phyloP scores from a whole-genome alignment of 1,140 invertebrate species.

The Drosophila asahinai region DNA sequence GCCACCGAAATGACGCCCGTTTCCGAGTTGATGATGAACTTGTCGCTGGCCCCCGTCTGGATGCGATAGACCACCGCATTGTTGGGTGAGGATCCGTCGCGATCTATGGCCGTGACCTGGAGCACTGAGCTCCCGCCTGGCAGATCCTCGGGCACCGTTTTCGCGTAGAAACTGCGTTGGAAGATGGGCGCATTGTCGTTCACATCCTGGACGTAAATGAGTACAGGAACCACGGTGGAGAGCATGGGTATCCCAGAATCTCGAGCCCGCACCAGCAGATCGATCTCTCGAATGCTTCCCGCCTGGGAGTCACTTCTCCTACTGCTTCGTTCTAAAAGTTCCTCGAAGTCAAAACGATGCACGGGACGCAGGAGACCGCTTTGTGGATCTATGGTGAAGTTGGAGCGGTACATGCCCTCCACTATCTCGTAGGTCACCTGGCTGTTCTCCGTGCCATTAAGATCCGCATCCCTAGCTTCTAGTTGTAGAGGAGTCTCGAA shows the following conservation, averaged over 20 bases:
- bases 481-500: constrained; percentile 92
- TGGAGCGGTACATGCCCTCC: constrained; percentile 89
- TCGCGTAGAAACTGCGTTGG: constrained; percentile 90
- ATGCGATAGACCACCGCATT: constrained; percentile 95
- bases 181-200: constrained; percentile 95
- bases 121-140: constrained; percentile 91
- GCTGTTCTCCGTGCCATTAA: constrained; percentile 95
- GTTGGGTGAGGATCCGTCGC: constrained; percentile 94
- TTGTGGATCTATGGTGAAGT: constrained; percentile 93
- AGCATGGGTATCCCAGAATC: constrained; percentile 93
- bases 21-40: constrained; percentile 95
- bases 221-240: constrained; percentile 90
- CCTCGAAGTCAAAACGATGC: constrained; percentile 92
- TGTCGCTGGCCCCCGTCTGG: constrained; percentile 94
- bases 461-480: constrained; percentile 94
- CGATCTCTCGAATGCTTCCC: constrained; percentile 89
- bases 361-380: constrained; percentile 90
- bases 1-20: constrained; percentile 94
- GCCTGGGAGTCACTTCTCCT: constrained; percentile 53
- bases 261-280: constrained; percentile 91
- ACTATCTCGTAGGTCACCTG: constrained; percentile 93
- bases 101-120: constrained; percentile 93
- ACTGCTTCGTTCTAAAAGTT: constrained; percentile 81
- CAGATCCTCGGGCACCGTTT: constrained; percentile 93
- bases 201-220: constrained; percentile 93